Conservation (phyloP, 2,113 vertebrate genomes). For the Spermophilus dauricus region DNA sequence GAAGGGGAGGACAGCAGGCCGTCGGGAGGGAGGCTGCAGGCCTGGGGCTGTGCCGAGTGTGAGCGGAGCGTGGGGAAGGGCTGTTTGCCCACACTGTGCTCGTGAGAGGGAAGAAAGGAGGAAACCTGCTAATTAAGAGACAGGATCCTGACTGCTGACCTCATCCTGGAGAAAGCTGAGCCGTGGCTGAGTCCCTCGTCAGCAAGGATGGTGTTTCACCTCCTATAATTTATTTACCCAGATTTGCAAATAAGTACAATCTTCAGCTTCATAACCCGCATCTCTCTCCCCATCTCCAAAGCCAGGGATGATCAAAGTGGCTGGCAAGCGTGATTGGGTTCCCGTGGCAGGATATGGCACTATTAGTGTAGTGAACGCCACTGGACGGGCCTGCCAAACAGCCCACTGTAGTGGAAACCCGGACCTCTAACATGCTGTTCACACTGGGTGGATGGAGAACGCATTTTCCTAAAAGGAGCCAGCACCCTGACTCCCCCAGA, state of each 20-base stretch:
- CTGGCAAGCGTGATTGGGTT: fast-evolving
- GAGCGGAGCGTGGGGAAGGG: neutral
- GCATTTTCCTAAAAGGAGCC: neutral
- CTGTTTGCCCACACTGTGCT: neutral
- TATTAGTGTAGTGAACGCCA: neutral
- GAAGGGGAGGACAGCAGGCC: neutral
- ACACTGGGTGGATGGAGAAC: neutral
- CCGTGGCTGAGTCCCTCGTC: neutral
- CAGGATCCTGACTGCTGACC: neutral
- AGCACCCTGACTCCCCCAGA: neutral
- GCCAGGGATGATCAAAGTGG: neutral
- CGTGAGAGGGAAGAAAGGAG: neutral
- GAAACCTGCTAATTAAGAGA: neutral
- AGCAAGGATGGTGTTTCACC: neutral
- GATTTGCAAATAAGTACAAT: neutral
- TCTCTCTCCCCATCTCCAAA: neutral
- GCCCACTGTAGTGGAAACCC: neutral
- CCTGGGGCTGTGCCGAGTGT: too few species aligned
- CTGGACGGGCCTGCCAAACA: fast-evolving
- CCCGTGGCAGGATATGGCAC: fast-evolving
- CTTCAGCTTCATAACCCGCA: neutral
- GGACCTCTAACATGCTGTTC: neutral
- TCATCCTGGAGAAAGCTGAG: neutral
- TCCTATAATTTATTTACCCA: neutral
- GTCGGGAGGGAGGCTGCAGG: neutral